Conservation (phyloP, 2,797 vertebrate genomes). For the Manis javanica region DNA sequence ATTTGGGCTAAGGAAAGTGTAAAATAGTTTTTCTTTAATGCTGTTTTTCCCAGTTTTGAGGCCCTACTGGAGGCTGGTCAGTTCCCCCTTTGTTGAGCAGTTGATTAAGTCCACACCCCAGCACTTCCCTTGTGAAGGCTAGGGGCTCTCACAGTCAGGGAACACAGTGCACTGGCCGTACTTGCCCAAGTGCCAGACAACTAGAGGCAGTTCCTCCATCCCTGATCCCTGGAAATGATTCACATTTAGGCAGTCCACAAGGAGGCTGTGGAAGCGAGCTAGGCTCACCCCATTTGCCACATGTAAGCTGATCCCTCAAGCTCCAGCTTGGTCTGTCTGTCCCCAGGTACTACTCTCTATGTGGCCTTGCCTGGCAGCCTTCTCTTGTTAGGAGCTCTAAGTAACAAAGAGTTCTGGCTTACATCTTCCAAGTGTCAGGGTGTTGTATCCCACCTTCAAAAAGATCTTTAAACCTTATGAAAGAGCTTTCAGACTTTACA, state of each 20-base stretch:
- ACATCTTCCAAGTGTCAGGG: neutral
- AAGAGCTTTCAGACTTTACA: neutral
- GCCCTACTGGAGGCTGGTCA: neutral
- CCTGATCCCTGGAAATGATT: neutral
- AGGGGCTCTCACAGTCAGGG: neutral
- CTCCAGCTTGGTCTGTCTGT: no score
- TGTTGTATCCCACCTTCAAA: neutral
- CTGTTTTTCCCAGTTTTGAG: neutral
- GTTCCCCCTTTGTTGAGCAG: neutral
- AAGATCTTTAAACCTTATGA: neutral
- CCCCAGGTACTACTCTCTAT: neutral
- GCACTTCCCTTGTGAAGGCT: neutral
- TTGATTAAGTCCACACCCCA: neutral
- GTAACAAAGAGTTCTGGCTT: neutral
- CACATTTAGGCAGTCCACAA: neutral
- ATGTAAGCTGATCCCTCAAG: neutral
- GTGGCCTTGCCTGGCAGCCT: neutral
- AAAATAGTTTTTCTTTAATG: neutral
- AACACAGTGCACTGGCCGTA: neutral
- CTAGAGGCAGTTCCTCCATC: neutral
- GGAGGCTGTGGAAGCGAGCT: neutral
- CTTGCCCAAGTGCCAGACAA: neutral
- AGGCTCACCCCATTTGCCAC: neutral
- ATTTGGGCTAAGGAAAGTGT: neutral
- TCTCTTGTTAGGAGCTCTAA: neutral